These are phyloP conservation scores for Bubo bubo DNA, from an alignment of 2,113 vertebrate genomes.

Conservation along the genomic window DNA sequence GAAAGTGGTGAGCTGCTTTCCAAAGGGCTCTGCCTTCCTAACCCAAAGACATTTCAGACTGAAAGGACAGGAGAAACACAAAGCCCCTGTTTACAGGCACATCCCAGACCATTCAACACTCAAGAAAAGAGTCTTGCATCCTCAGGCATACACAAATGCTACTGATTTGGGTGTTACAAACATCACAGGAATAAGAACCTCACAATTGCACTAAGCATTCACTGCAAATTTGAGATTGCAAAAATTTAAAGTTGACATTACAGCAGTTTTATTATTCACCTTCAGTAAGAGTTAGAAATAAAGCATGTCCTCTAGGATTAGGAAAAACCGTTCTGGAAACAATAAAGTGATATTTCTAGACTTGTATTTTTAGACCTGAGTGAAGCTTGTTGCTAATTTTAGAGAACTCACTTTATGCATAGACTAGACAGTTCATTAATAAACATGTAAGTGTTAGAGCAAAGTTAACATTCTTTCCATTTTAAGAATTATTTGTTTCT, in stretches of 20 bases:
- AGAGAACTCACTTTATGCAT: background rate
- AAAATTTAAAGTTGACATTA: background rate
- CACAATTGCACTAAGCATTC: background rate
- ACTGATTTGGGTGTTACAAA: background rate
- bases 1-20: background rate
- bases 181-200: background rate
- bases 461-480: background rate
- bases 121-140: background rate
- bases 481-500: background rate
- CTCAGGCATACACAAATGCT: background rate
- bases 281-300: background rate
- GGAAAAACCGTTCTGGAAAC: background rate
- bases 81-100: background rate
- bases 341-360: background rate
- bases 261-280: background rate
- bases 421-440: background rate
- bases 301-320: background rate
- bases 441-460: background rate
- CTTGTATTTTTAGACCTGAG: background rate
- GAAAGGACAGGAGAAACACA: accelerated
- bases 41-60: background rate
- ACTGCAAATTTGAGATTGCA: background rate
- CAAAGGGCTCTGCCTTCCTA: background rate
- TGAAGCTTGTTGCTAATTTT: background rate
- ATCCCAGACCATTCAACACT: background rate